Conservation (phyloP, 2,797 vertebrate species). For the Eutrigla gurnardus region DNA sequence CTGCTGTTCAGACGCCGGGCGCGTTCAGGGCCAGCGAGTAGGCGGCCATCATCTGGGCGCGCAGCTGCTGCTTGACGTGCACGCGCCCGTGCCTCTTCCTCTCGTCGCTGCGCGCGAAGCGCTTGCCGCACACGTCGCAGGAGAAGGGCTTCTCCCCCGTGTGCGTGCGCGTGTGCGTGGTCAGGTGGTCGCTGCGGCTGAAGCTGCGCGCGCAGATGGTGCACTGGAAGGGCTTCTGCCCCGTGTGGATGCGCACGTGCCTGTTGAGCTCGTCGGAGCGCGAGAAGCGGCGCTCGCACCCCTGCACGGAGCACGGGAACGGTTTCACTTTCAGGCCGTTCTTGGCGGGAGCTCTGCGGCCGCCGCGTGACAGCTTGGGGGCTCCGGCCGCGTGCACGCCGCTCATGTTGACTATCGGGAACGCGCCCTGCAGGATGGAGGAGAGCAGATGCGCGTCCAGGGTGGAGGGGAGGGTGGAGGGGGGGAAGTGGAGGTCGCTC, state of each 20-base stretch:
- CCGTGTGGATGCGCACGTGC: constrained; percentile 95
- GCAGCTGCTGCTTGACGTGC: constrained; percentile 95
- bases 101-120: constrained; percentile 93
- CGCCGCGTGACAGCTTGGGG: constrained; percentile 48
- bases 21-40: constrained; percentile 80
- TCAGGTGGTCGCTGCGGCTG: constrained; percentile 98
- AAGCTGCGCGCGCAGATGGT: constrained; percentile 93
- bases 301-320: constrained; percentile 88
- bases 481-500: constrained; percentile 40
- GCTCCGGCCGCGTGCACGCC: constrained; percentile 51
- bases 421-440: constrained; percentile 74
- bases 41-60: constrained; percentile 88
- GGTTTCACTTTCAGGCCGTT: constrained; percentile 80
- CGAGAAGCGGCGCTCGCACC: constrained; percentile 92
- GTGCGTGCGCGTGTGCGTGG: constrained; percentile 96
- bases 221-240: constrained; percentile 97
- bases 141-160: constrained; percentile 96
- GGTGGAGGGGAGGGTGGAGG: constrained; percentile 57
- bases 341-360: constrained; percentile 42
- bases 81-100: constrained; percentile 95
- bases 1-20: constrained; percentile 69
- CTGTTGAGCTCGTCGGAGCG: constrained; percentile 94
- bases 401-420: constrained; percentile 67
- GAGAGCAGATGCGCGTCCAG: constrained; percentile 80
- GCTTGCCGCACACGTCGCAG: constrained; percentile 93